A percentile compares a stretch with the other conserved stretches of the same genome.
These are phyloP conservation scores for Coptodon bakossiorum DNA, from an alignment of 2,113 vertebrate genomes.

Conservation along the genomic window DNA sequence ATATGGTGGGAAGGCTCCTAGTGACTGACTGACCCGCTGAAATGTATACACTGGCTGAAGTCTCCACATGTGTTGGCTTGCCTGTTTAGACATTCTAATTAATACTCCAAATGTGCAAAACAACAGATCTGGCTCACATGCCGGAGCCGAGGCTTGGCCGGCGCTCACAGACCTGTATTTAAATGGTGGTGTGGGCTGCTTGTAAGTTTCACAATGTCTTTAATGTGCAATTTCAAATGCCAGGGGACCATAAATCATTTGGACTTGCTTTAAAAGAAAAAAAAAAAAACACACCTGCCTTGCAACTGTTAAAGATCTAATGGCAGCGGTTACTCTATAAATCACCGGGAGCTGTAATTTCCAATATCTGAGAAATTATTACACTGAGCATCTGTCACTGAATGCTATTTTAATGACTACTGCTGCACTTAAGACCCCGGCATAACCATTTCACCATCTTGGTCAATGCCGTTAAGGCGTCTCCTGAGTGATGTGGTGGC, in stretches of 20 bases:
- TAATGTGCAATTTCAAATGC: constrained; percentile 48
- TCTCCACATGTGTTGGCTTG: constrained; percentile 41
- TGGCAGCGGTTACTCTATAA: constrained; percentile 51
- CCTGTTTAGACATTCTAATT: constrained; percentile 56
- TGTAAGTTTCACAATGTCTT: constrained; percentile 31
- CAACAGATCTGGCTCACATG: constrained; percentile 35
- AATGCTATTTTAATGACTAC: constrained; percentile 58
- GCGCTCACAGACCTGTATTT: not conserved
- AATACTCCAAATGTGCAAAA: constrained; percentile 45
- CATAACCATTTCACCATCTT: constrained; percentile 31
- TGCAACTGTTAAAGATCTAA: constrained; percentile 38
- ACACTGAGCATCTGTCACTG: constrained; percentile 60
- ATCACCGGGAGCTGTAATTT: constrained; percentile 58
- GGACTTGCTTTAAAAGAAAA: constrained; percentile 13
- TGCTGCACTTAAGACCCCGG: constrained; percentile 41
- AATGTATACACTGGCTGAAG: constrained; percentile 50
- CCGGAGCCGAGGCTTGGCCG: not conserved
- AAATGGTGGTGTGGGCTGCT: not conserved
- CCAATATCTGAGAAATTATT: constrained; percentile 61
- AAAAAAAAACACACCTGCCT: constrained; percentile 55
- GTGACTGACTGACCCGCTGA: constrained; percentile 42
- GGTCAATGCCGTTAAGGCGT: constrained; percentile 40
- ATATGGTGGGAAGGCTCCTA: constrained; percentile 8
- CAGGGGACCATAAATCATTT: constrained; percentile 48
- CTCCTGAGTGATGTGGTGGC: constrained; percentile 54